Conservation (phyloP, 2,113 vertebrate genomes). For the Cynocephalus volans region DNA sequence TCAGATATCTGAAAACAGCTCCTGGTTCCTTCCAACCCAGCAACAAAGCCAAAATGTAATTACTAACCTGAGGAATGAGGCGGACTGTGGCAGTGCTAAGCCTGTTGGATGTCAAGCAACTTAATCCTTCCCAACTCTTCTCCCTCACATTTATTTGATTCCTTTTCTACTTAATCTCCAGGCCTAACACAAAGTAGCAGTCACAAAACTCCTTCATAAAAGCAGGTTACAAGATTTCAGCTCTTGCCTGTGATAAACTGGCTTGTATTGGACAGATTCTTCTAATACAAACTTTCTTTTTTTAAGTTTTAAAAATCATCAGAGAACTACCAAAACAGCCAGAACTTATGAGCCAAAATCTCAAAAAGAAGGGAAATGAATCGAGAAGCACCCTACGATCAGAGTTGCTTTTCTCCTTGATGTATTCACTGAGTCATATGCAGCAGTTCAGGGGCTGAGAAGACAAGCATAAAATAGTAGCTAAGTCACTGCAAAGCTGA, state of each 20-base stretch:
- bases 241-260: constrained; percentile 1
- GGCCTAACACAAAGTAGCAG: constrained; percentile 17
- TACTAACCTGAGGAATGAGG: constrained; percentile 2
- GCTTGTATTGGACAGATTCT: constrained; percentile 30
- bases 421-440: not conserved
- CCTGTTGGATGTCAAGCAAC: constrained; percentile 41
- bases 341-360: constrained; percentile 13
- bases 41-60: constrained; percentile 27
- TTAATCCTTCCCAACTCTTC: constrained; percentile 53
- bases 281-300: not conserved
- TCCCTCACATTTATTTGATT: constrained; percentile 47
- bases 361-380: constrained; percentile 1
- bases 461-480: not conserved
- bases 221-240: constrained; percentile 39
- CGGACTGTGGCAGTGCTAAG: not conserved
- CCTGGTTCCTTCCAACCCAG: not conserved
- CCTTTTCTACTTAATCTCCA: constrained; percentile 51
- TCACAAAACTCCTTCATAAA: constrained; percentile 54
- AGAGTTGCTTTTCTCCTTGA: not conserved
- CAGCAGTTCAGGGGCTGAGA: not conserved
- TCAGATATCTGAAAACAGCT: constrained; percentile 24
- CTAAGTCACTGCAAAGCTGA: not conserved
- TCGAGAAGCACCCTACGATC: not conserved
- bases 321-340: constrained; percentile 32
- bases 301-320: constrained; percentile 31